Evolutionary conservation across 2,797 vertebrate species (phyloP).

Genomic region (Hyperoplus lanceolatus): DNA sequence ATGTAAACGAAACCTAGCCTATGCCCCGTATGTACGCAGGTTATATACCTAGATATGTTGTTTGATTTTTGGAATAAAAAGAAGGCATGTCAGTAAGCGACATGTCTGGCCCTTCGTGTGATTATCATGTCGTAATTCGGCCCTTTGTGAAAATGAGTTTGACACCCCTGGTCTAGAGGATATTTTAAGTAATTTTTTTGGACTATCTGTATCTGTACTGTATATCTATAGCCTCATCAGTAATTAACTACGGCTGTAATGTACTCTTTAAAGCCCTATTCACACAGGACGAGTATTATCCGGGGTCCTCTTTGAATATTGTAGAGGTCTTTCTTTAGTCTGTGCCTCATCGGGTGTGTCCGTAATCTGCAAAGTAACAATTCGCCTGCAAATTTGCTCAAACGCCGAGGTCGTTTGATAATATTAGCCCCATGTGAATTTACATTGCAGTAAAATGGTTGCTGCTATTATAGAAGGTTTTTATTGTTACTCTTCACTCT

Average conservation of each 20-base stretch:
- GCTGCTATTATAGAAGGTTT: neutral
- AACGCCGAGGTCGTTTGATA: conserved; percentile 40
- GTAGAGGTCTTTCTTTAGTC: conserved; percentile 26
- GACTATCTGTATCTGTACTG: neutral
- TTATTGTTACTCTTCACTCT: neutral
- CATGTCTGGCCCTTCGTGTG: too few relatives aligned
- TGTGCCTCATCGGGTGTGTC: conserved; percentile 29
- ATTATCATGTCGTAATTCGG: too few relatives aligned
- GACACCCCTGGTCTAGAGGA: conserved; percentile 20
- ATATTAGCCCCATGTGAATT: conserved; percentile 1
- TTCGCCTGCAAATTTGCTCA: conserved; percentile 22
- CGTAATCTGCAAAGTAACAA: conserved; percentile 24
- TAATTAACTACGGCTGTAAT: conserved; percentile 50
- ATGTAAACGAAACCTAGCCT: too few relatives aligned
- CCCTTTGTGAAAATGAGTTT: too few relatives aligned
- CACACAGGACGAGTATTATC: conserved; percentile 39
- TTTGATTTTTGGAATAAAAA: too few relatives aligned
- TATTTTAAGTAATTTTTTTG: neutral
- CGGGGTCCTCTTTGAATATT: conserved; percentile 27
- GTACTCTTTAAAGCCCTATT: conserved; percentile 34
- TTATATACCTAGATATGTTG: too few relatives aligned
- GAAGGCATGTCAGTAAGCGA: too few relatives aligned
- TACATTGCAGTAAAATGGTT: neutral
- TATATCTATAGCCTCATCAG: conserved; percentile 2
- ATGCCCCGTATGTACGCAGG: too few relatives aligned